Base-by-base conservation (phyloP, 1,140 invertebrate genomes). In the Cataglyphis hispanica region DNA sequence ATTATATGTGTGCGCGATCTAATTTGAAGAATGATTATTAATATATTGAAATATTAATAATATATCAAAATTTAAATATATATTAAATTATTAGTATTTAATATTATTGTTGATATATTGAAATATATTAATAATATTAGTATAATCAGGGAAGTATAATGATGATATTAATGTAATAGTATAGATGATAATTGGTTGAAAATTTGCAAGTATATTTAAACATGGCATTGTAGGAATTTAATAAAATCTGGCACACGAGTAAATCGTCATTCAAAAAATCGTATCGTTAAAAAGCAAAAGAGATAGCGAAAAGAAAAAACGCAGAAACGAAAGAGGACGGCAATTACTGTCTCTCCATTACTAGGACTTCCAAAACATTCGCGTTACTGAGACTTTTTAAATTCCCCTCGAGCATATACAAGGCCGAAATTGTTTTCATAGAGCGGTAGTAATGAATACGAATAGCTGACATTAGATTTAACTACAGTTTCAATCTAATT, bases 331-430 rank as follows among this genome's bases (percentile, higher is more conserved):
- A 34, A 61, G 25, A 56, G 46, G 74, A 86, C 80, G 81, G 70
- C 80, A 40, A 74, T 87, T 80, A 84, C 74, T 84, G 78, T 87
- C 83, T 93, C 91, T 92, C 84, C 90, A 88, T 89, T 91, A 91
- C 90, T 93, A 93, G 89, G 74, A 91, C 88, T 92, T 92, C 90
- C 90, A 92, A 74, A 77, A 85, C 89, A 84, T 92, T 91, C 90
- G 63, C 70, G 77, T 91, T 91, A 87, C 46, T 67, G 58, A 84
- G 86, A 66, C 83, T 91, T 90, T 91, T 87, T 89, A 53, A 89
- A 91, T 91, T 90, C 77, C 84, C 87, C 64, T 89, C 60, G 84
- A 89, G 63, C 69, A 91, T 87, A 60, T 85, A 85, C 58, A 50
- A 83, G 69, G 3, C 61, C 75, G 63, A 72, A 77, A 34, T 89